phyloP scores from a whole-genome alignment of 2,888 invertebrate species.

The Chironomus tentans region DNA sequence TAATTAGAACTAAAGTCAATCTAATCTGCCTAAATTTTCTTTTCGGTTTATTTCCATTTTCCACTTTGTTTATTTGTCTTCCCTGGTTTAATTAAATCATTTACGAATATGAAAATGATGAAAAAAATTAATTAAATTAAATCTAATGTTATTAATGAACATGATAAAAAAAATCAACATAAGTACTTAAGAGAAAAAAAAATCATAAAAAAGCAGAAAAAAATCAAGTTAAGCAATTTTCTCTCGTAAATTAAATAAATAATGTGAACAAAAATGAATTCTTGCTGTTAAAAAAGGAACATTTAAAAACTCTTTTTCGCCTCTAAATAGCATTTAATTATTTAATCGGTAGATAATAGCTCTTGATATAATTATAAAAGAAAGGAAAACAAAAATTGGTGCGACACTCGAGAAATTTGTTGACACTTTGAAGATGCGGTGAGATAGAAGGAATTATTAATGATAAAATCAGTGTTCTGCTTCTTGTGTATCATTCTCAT shows the following conservation, averaged over 20 bases:
- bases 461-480: no score
- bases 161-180: neutral
- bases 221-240: constrained; percentile 1
- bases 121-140: no score
- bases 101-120: no score
- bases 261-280: constrained; percentile 1
- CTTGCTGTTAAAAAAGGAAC: neutral
- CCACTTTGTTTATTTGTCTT: neutral
- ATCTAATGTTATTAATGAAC: no score
- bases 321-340: constrained; percentile 12
- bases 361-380: neutral
- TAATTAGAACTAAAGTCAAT: no score
- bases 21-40: no score
- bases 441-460: no score
- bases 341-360: neutral
- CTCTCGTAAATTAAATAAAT: neutral
- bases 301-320: constrained; percentile 1
- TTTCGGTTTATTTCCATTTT: no score
- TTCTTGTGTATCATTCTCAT: no score
- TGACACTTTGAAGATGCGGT: no score
- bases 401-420: neutral
- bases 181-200: neutral
- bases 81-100: neutral
- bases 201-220: neutral
- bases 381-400: neutral